These are phyloP conservation scores for Tanytarsus gracilentus DNA, from an alignment of 2,888 invertebrate species.

Conservation along the genomic window DNA sequence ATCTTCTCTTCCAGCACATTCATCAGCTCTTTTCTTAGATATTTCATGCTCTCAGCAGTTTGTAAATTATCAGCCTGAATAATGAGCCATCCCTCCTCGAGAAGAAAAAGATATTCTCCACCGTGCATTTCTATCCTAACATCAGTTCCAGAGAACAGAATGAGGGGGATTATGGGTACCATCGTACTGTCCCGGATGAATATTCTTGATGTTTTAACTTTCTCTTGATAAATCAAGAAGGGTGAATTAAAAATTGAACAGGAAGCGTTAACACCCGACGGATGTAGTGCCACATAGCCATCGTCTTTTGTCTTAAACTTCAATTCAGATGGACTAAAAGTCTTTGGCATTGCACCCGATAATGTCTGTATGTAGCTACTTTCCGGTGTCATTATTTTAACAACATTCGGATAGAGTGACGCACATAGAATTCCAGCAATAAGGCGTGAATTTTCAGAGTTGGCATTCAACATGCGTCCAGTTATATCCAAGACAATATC, in stretches of 20 bases:
- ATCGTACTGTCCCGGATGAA: constrained; percentile 74
- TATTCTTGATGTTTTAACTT: constrained; percentile 68
- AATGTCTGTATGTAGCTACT: constrained; percentile 65
- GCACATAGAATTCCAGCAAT: constrained; percentile 79
- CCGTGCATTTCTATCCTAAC: constrained; percentile 63
- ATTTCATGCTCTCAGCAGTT: constrained; percentile 76
- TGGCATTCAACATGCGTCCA: constrained; percentile 53
- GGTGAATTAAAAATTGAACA: constrained; percentile 61
- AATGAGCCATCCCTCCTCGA: constrained; percentile 76
- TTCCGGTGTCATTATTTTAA: constrained; percentile 65
- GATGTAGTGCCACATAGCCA: constrained; percentile 64
- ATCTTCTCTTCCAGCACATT: constrained; percentile 76
- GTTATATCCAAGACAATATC: constrained; percentile 60
- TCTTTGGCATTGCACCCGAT: constrained; percentile 64
- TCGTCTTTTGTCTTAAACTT: constrained; percentile 66
- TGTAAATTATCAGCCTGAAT: constrained; percentile 63
- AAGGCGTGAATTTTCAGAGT: constrained; percentile 65
- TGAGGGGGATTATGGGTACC: constrained; percentile 64
- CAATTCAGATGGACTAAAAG: constrained; percentile 60
- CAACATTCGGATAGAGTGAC: constrained; percentile 87
- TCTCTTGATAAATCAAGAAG: constrained; percentile 73
- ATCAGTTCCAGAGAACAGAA: constrained; percentile 63
- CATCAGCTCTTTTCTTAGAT: constrained; percentile 64
- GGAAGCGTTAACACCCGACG: constrained; percentile 64
- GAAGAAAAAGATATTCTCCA: constrained; percentile 60